Evolutionary conservation across 1,140 invertebrate genomes (phyloP).

Genomic region (Leptestheria dahalacensis): DNA sequence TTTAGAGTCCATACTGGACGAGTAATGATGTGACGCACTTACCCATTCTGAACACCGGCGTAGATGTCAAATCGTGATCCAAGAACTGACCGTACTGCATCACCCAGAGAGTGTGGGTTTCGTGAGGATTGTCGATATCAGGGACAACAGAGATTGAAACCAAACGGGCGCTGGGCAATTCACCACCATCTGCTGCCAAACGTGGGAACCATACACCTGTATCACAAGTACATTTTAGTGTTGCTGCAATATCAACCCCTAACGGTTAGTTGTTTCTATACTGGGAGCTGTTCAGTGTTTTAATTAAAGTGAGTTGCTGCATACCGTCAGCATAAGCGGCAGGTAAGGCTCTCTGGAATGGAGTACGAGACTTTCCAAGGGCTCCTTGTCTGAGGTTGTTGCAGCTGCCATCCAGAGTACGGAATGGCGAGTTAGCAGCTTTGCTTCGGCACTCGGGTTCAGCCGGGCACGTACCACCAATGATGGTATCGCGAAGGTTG

Average conservation of each 20-base stretch:
- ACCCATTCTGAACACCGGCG: conserved; percentile 14
- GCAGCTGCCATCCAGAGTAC: conserved; percentile 40
- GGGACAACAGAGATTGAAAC: conserved; percentile 53
- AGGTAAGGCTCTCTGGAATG: conserved; percentile 32
- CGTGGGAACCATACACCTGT: conserved; percentile 25
- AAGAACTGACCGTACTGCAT: conserved; percentile 17
- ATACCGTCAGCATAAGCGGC: conserved; percentile 47
- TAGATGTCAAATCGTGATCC: conserved; percentile 14
- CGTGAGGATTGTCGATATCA: conserved; percentile 32
- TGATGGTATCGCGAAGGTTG: conserved; percentile 19
- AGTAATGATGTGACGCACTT: not conserved
- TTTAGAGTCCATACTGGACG: no score
- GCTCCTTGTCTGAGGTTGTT: conserved; percentile 42
- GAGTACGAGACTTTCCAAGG: conserved; percentile 37
- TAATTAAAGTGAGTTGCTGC: conserved; percentile 5
- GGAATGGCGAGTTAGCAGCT: conserved; percentile 23
- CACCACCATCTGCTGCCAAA: conserved; percentile 20
- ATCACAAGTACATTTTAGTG: no score
- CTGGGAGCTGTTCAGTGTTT: not conserved
- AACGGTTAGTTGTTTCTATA: not conserved
- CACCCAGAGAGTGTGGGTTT: conserved; percentile 11
- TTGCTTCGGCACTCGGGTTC: not conserved
- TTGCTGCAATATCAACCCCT: not conserved
- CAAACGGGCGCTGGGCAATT: conserved; percentile 50
- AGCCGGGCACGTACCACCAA: conserved; percentile 17